Evolutionary conservation across 1,140 invertebrate species (phyloP).

Genomic region (Anastrepha ludens): DNA sequence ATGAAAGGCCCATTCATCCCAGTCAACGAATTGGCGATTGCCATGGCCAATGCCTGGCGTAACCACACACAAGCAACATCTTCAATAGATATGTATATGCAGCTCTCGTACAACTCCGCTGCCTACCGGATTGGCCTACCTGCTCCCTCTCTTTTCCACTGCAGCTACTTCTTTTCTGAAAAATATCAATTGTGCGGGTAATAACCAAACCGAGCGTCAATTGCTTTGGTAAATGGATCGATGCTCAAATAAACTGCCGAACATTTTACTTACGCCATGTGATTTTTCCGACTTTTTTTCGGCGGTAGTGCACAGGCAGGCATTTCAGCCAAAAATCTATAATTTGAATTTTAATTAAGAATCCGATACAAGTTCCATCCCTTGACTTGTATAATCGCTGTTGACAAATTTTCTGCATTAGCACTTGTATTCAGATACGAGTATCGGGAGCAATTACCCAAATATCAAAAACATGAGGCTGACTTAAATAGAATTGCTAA

Average conservation of each 20-base stretch:
- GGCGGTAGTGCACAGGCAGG: not conserved
- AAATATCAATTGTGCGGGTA: slow-evolving; percentile 56
- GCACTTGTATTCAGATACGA: no score
- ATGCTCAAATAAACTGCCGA: slow-evolving; percentile 35
- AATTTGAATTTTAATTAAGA: no score
- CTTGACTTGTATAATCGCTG: no score
- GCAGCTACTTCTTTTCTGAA: not conserved
- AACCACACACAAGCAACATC: not conserved
- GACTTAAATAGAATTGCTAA: no score
- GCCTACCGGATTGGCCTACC: no score
- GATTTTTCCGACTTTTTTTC: not conserved
- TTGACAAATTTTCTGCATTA: no score
- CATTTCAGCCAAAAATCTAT: not conserved
- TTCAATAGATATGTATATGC: not conserved
- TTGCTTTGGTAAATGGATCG: slow-evolving; percentile 54
- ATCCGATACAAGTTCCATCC: no score
- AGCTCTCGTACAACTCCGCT: no score
- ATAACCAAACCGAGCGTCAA: slow-evolving; percentile 55
- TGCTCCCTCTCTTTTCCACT: not conserved
- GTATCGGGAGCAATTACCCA: no score
- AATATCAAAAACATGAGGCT: no score
- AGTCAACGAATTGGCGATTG: slow-evolving; percentile 40
- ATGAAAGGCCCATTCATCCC: slow-evolving; percentile 20
- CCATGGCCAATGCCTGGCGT: not conserved
- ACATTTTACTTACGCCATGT: slow-evolving; percentile 2